Percentiles rank a stretch among this genome's conserved stretches.
Conservation (phyloP, 2,113 vertebrate genomes). For the Tetrax tetrax region DNA sequence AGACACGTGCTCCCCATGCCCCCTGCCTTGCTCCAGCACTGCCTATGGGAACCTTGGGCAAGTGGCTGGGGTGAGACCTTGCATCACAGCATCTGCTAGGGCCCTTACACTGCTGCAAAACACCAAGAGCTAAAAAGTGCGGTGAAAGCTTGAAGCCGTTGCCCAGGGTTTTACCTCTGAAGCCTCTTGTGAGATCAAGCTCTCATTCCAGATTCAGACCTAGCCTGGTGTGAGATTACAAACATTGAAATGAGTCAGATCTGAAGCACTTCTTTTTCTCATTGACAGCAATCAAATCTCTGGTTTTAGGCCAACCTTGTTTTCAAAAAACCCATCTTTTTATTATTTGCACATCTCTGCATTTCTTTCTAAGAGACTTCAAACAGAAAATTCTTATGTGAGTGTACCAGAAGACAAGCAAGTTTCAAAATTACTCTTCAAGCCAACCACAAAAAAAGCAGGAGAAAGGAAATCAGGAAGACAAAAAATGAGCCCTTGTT, state of each 20-base stretch:
- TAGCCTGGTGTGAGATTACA: neutral
- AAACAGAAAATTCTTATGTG: neutral
- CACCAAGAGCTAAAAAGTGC: fast-evolving
- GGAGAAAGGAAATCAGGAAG: neutral
- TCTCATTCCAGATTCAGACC: neutral
- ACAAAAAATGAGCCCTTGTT: neutral
- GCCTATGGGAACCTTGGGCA: neutral
- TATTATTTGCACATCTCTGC: neutral
- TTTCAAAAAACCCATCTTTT: neutral
- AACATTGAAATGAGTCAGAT: neutral
- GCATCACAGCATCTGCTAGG: neutral
- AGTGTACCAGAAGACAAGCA: neutral
- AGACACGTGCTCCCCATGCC: fast-evolving
- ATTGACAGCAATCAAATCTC: neutral
- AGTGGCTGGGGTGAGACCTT: neutral
- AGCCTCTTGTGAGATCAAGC: neutral
- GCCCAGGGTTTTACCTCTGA: neutral
- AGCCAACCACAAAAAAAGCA: neutral
- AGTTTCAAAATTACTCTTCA: neutral
- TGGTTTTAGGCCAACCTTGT: neutral
- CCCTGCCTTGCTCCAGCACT: neutral
- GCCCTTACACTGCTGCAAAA: neutral
- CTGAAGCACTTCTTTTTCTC: neutral
- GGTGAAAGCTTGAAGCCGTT: neutral
- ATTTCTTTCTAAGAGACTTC: neutral